Percentiles rank a stretch among this genome's conserved stretches.
These are phyloP conservation scores for Carcina quercana DNA, from an alignment of 2,888 invertebrate species.

Conservation along the genomic window DNA sequence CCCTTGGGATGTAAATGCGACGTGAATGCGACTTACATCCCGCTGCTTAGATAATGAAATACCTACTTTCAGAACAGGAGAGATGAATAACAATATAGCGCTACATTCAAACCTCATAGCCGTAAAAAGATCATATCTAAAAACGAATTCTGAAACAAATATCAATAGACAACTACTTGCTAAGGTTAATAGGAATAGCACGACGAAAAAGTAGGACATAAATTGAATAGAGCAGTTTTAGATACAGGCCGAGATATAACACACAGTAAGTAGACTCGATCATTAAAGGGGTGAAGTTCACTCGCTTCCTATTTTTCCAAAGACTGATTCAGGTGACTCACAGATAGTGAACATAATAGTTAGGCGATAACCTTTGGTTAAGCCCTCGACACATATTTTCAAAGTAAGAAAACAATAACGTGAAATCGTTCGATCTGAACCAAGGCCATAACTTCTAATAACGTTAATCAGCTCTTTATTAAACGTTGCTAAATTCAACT, in stretches of 20 bases:
- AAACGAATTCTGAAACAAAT: too few relatives aligned
- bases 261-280: constrained; percentile 1
- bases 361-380: constrained; percentile 41
- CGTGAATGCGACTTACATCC: too few relatives aligned
- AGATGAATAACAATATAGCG: too few relatives aligned
- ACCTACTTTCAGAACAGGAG: too few relatives aligned
- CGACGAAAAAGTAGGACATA: too few relatives aligned
- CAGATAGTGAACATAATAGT: constrained; percentile 36
- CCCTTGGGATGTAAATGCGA: too few relatives aligned
- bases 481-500: constrained; percentile 34
- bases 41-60: too few relatives aligned
- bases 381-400: constrained; percentile 73
- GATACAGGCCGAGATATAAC: background rate
- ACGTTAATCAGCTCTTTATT: constrained; percentile 48
- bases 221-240: constrained; percentile 9
- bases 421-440: constrained; percentile 62
- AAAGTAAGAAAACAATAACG: constrained; percentile 65
- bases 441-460: constrained; percentile 54
- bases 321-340: constrained; percentile 23
- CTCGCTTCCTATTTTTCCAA: constrained; percentile 7
- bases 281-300: constrained; percentile 6
- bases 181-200: constrained; percentile 1
- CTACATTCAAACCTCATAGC: background rate
- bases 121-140: background rate
- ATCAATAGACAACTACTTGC: too few relatives aligned